phyloP scores from a whole-genome alignment of 2,888 invertebrate species.

The Amiota minor region DNA sequence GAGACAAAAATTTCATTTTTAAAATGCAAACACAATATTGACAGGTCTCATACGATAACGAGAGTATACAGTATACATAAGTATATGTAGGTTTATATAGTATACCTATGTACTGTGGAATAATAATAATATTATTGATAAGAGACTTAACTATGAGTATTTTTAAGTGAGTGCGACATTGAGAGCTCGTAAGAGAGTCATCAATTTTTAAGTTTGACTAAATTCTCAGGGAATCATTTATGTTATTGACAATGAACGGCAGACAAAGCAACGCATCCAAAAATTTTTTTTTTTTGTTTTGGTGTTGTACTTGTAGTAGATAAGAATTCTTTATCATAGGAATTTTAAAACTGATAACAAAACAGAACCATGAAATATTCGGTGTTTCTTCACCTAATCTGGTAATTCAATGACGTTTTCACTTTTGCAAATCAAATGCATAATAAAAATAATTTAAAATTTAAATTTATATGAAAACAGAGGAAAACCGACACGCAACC shows the following conservation, averaged over 20 bases:
- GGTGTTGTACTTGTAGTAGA: too few relatives aligned
- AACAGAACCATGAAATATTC: neutral
- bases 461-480: conserved; percentile 1
- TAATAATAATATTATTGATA: too few relatives aligned
- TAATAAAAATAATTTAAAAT: neutral
- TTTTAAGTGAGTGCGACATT: too few relatives aligned
- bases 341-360: conserved; percentile 15
- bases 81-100: neutral
- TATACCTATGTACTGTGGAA: neutral
- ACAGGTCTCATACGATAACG: neutral
- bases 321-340: too few relatives aligned
- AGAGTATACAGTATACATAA: neutral
- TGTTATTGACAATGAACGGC: too few relatives aligned
- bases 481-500: neutral
- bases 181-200: too few relatives aligned
- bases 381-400: neutral
- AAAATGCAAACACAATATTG: conserved; percentile 17
- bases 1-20: neutral
- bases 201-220: too few relatives aligned
- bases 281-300: too few relatives aligned
- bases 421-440: conserved; percentile 9
- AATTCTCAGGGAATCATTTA: too few relatives aligned
- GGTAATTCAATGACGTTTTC: neutral
- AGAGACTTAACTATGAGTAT: too few relatives aligned
- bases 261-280: too few relatives aligned